Base-by-base conservation (phyloP, 2,888 invertebrate species). In the Polyploca ridens region DNA sequence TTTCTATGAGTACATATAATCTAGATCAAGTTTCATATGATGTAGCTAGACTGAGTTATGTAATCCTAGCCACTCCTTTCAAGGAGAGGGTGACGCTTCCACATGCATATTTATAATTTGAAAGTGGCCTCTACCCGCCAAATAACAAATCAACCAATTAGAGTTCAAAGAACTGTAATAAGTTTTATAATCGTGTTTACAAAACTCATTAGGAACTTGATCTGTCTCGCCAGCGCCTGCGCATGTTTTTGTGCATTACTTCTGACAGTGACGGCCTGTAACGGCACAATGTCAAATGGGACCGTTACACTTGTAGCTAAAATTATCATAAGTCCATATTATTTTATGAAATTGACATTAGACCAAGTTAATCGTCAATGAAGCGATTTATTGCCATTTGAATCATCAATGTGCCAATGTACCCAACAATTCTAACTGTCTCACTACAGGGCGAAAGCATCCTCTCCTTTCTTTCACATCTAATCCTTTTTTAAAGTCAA, bases 171-270 rank as follows among this genome's bases (percentile, higher is more conserved):
- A 66, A 64, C 64, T 49, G 54, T 38, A 38, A 57, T 63, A 63
- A 63, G 27, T 14, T 41, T 58, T 41, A 58, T 58, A 63, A 58
- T 63, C 63, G 35, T 38, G 16, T 57, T 57, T 57, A 63, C 33
- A 58, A 57, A 62, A 62, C 49, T 54, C 38, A 63, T 58, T 63
- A 54, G 35, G 54, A 61, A 61, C 16, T 19, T 54, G 54, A 64
- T 65, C 58, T 68, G 67, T 67, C 70, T 46, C 65, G 66, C 66
- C 66, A 68, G 70, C 70, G 66, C 69, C 68, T 61, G 67, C 64
- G 63, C 69, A 62, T 64, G 69, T 70, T 70, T 67, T 69, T 64
- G 61, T 62, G 38, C 58, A 68, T 70, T 67, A 71, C 68, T 67
- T 79, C 54, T 54, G 54, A 54, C 54, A 54, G 54, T 54, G 54